phyloP scores from a whole-genome alignment of 2,797 vertebrate genomes.

The Siniperca obscura region DNA sequence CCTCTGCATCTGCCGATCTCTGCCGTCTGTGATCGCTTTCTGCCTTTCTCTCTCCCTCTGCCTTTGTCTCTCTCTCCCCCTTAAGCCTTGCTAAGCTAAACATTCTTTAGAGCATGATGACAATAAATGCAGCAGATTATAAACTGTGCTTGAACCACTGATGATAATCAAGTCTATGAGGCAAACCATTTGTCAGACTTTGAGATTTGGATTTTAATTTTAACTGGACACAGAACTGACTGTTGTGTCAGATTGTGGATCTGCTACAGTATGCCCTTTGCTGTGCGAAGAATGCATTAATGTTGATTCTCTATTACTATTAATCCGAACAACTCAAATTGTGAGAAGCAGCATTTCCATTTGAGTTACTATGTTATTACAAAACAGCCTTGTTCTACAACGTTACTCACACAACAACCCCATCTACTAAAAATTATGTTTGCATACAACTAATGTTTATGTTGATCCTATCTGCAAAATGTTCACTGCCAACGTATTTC shows the following conservation, averaged over 20 bases:
- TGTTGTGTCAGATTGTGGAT: constrained; percentile 5
- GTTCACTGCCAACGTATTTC: neutral
- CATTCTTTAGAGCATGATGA: constrained; percentile 17
- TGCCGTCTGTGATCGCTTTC: constrained; percentile 30
- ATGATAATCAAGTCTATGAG: constrained; percentile 22
- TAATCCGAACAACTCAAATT: constrained; percentile 20
- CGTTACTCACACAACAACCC: neutral
- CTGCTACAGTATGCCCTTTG: constrained; percentile 19
- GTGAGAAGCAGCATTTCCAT: neutral
- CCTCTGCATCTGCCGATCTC: constrained; percentile 49
- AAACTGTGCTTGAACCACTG: constrained; percentile 8
- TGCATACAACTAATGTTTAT: neutral
- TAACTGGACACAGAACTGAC: neutral
- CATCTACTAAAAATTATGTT: neutral
- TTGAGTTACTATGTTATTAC: neutral
- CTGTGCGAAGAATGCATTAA: constrained; percentile 25
- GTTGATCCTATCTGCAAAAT: neutral
- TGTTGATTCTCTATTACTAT: constrained; percentile 36
- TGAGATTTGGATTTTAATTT: constrained; percentile 32
- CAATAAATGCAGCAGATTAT: constrained; percentile 33
- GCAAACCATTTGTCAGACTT: constrained; percentile 17
- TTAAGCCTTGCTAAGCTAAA: constrained; percentile 16
- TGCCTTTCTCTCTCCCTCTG: neutral
- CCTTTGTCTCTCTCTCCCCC: neutral
- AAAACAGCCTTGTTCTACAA: neutral